These are phyloP conservation scores for Petrocephalus microphthalmus DNA, from an alignment of 2,113 vertebrate species.

Conservation along the genomic window DNA sequence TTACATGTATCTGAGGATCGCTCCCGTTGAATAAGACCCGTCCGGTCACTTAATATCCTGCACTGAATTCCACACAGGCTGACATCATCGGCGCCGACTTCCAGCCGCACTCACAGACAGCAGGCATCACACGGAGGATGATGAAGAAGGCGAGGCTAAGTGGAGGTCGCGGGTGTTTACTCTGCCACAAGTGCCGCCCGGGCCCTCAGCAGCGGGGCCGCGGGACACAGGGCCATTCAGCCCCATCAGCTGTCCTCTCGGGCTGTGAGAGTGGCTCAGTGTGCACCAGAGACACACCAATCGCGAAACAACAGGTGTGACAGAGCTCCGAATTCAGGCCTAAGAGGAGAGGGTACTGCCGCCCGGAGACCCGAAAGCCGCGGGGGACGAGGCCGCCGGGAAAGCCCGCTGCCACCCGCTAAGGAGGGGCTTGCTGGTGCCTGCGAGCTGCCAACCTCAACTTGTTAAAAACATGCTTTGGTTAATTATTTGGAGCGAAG, in stretches of 20 bases:
- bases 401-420: background rate
- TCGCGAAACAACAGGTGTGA: background rate
- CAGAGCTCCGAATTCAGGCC: background rate
- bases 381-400: background rate
- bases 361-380: background rate
- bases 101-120: background rate
- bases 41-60: background rate
- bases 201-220: background rate
- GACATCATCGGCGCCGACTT: background rate
- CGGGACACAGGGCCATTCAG: conserved; percentile 5
- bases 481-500: background rate
- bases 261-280: background rate
- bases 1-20: background rate
- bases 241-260: conserved; percentile 12
- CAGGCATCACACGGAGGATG: background rate
- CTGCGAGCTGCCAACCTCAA: background rate
- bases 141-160: background rate
- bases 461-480: too few relatives aligned
- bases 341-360: background rate
- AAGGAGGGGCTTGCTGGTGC: background rate
- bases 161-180: conserved; percentile 13
- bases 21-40: background rate
- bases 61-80: background rate
- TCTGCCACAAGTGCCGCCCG: background rate
- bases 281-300: background rate